Evolutionary conservation across 2,797 vertebrate genomes (phyloP).

Genomic region (Micropoecilia bifurca): DNA sequence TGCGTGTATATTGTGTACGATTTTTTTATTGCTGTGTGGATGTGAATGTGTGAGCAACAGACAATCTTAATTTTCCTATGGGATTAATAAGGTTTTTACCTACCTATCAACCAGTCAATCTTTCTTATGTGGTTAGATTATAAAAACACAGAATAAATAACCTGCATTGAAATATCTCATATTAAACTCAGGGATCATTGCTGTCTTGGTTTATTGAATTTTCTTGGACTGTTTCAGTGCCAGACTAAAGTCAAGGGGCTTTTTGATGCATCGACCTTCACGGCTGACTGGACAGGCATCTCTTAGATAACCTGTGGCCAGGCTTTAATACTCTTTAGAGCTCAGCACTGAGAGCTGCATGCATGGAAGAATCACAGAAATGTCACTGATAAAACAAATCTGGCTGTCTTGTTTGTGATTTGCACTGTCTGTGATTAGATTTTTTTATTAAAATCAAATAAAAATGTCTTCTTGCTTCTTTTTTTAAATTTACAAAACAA

Average conservation of each 20-base stretch:
- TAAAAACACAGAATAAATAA: background rate
- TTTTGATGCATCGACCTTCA: conserved; percentile 52
- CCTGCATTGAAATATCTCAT: background rate
- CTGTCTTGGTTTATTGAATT: conserved; percentile 7
- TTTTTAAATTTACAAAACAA: background rate
- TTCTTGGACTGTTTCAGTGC: conserved; percentile 8
- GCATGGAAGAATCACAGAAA: conserved; percentile 25
- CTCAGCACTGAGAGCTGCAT: conserved; percentile 6
- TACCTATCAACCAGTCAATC: background rate
- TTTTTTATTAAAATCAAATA: background rate
- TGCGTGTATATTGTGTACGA: too few relatives aligned
- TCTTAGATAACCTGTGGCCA: conserved; percentile 42
- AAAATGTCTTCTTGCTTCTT: background rate
- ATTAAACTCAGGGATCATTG: background rate
- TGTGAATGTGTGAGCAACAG: too few relatives aligned
- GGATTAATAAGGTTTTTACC: too few relatives aligned
- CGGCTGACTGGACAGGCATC: conserved; percentile 39
- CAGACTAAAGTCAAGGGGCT: conserved; percentile 42
- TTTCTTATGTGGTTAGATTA: background rate
- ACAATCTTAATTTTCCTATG: too few relatives aligned
- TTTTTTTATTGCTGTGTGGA: too few relatives aligned
- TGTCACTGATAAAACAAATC: conserved; percentile 1
- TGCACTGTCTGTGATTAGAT: background rate
- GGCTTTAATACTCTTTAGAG: conserved; percentile 40
- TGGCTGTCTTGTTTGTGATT: background rate